A percentile compares a stretch with the other conserved stretches of the same genome.
Conservation (phyloP, 2,888 invertebrate genomes). For the Caradrina clavipalpis region DNA sequence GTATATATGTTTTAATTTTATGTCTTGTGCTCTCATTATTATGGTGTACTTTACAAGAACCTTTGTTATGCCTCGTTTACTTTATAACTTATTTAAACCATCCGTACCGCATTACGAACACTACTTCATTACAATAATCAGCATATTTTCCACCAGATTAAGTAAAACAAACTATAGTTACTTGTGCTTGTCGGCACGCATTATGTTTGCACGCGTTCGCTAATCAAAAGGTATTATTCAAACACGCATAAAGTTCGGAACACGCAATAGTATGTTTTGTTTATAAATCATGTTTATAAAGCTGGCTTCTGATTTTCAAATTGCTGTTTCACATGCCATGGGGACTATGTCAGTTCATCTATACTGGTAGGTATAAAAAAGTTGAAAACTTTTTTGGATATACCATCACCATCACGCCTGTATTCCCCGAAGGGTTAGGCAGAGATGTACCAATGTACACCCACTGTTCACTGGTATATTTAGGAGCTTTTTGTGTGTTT, state of each 20-base stretch:
- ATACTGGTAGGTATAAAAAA: no score
- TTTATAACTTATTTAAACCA: not conserved
- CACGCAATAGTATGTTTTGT: slow-evolving; percentile 49
- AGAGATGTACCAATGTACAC: no score
- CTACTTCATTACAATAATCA: slow-evolving; percentile 45
- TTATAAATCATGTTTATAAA: slow-evolving; percentile 16
- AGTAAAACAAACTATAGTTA: slow-evolving; percentile 34
- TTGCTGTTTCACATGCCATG: slow-evolving; percentile 35
- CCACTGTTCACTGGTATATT: no score
- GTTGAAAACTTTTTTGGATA: no score
- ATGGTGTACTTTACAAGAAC: no score
- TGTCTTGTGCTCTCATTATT: no score
- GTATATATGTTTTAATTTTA: no score
- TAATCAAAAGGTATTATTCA: slow-evolving; percentile 52
- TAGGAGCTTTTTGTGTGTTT: no score
- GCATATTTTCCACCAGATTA: slow-evolving; percentile 43
- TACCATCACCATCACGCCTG: no score
- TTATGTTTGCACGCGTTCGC: slow-evolving; percentile 38
- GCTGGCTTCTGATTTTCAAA: slow-evolving; percentile 25
- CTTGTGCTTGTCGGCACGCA: slow-evolving; percentile 39
- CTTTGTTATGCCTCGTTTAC: no score
- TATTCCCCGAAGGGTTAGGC: no score
- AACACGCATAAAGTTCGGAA: slow-evolving; percentile 40
- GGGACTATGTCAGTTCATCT: not conserved
- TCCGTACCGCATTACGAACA: slow-evolving; percentile 1